phyloP scores from a whole-genome alignment of 1,140 invertebrate genomes.

The Ditylenchus dipsaci region DNA sequence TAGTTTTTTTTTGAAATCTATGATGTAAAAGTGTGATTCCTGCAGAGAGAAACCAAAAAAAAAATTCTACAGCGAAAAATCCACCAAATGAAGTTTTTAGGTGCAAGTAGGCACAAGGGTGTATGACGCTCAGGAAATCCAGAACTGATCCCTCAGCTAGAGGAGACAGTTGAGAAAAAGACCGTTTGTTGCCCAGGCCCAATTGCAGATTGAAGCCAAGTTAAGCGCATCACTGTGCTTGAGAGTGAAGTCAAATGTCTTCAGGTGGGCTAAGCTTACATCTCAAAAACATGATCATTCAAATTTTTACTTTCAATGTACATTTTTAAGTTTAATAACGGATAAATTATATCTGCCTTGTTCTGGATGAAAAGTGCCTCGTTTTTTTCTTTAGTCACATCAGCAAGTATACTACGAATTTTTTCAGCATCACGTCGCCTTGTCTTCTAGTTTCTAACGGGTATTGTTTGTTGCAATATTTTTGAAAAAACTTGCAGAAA shows the following conservation, averaged over 20 bases:
- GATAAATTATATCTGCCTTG: too few relatives aligned
- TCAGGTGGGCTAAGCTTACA: slow-evolving; percentile 46
- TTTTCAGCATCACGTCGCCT: neutral
- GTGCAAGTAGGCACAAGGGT: slow-evolving; percentile 51
- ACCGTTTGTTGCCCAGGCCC: slow-evolving; percentile 48
- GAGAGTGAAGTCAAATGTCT: slow-evolving; percentile 49
- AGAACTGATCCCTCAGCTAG: slow-evolving; percentile 57
- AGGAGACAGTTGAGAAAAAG: slow-evolving; percentile 54
- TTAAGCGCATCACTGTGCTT: slow-evolving; percentile 47
- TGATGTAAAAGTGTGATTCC: too few relatives aligned
- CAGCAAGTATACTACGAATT: too few relatives aligned
- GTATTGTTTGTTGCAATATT: too few relatives aligned
- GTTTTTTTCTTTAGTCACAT: too few relatives aligned
- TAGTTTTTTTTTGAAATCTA: too few relatives aligned
- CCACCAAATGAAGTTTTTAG: slow-evolving; percentile 22
- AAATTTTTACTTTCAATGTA: too few relatives aligned
- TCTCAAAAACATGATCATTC: too few relatives aligned
- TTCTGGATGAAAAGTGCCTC: too few relatives aligned
- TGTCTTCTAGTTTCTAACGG: neutral
- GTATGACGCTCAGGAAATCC: slow-evolving; percentile 53
- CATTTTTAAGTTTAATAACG: too few relatives aligned
- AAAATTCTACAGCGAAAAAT: slow-evolving; percentile 1
- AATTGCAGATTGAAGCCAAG: slow-evolving; percentile 44
- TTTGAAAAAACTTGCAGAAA: too few relatives aligned
- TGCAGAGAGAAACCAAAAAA: neutral